Conservation (phyloP, 2,888 invertebrate genomes). For the Lordiphosa fenestrarum region DNA sequence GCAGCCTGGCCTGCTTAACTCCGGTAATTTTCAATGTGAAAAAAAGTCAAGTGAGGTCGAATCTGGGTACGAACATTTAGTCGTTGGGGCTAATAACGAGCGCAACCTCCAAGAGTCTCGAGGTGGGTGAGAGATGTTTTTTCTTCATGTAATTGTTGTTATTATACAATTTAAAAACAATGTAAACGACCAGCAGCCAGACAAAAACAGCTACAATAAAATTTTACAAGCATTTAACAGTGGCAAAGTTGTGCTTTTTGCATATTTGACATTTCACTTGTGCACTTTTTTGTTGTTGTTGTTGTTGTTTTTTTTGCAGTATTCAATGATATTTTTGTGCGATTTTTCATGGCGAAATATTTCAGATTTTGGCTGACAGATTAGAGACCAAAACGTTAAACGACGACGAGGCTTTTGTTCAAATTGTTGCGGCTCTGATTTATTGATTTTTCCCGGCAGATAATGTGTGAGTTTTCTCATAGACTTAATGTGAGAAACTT, state of each 20-base stretch:
- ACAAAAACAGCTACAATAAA: conserved; percentile 34
- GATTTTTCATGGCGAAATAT: conserved; percentile 69
- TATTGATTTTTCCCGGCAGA: conserved; percentile 76
- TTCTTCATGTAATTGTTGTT: conserved; percentile 62
- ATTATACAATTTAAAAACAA: conserved; percentile 61
- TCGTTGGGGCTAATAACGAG: conserved; percentile 46
- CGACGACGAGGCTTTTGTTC: conserved; percentile 45
- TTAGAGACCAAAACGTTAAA: conserved; percentile 25
- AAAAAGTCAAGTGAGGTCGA: conserved; percentile 70
- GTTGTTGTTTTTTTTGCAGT: no score
- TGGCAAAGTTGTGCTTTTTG: conserved; percentile 33
- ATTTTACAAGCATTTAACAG: conserved; percentile 26
- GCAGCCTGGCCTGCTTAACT: conserved; percentile 2
- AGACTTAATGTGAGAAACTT: conserved; percentile 70
- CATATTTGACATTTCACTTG: conserved; percentile 73
- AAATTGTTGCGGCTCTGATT: conserved; percentile 55
- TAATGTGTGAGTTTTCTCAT: conserved; percentile 79
- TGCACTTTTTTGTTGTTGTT: conserved; percentile 20
- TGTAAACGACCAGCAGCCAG: conserved; percentile 21
- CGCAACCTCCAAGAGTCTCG: conserved; percentile 51
- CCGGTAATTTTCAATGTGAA: conserved; percentile 59
- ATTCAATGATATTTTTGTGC: conserved; percentile 56
- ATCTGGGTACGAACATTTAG: conserved; percentile 48
- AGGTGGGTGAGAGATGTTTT: conserved; percentile 41
- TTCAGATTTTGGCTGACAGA: conserved; percentile 54